Evolutionary conservation across 30 jellyfish, hydroid and myxozoan species (phyloP), one percentile per base, ranked within the genome.

Genomic region (Aurelia coerulea): DNA sequence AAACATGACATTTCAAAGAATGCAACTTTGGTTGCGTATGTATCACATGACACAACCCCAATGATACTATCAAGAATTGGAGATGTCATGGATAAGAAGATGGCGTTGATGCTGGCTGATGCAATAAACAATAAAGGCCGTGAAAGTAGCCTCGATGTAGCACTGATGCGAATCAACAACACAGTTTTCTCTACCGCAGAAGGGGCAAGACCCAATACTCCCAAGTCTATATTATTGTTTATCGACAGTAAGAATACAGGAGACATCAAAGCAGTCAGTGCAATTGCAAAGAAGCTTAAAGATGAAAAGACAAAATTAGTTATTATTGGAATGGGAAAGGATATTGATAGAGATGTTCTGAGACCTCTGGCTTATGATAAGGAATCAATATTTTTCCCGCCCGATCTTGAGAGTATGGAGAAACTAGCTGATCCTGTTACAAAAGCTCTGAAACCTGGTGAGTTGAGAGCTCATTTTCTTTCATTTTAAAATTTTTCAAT

Each of bases 201-300:
- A 15, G 99, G 97, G 10, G 99, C 97, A 35, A 78, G 97, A 72
- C 81, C 33, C 4, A 83, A 71, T 18, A 85, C 85, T 37, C 97
- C 97, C 4, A 94, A 84, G 83, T 80, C 99, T 4, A 63, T 94
- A 16, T 79, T 94, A 51, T 74, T 89, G 67, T 94, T 94, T 79
- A 92, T 85, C 35, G 96, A 94, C 80, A 73, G 67, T 39, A 70
- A 75, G 49, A 23, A 63, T 12, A 14, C 73, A 17, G 90, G 85
- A 39, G 86, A 77, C 74, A 68, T 49, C n/a, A 32, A 59, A 12
- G 92, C 59, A 15, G 51, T 92, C 49, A 87, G 91, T 39, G 66
- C 59, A 46, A 87, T 82, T 50, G 97, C 99, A 16, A 53, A 54
- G 33, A 91, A 91, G 10, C 80, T 88, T 62, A 78, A 81, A 70